Base-by-base conservation (phyloP, 2,113 vertebrate genomes). In the Motacilla tschutschensis region DNA sequence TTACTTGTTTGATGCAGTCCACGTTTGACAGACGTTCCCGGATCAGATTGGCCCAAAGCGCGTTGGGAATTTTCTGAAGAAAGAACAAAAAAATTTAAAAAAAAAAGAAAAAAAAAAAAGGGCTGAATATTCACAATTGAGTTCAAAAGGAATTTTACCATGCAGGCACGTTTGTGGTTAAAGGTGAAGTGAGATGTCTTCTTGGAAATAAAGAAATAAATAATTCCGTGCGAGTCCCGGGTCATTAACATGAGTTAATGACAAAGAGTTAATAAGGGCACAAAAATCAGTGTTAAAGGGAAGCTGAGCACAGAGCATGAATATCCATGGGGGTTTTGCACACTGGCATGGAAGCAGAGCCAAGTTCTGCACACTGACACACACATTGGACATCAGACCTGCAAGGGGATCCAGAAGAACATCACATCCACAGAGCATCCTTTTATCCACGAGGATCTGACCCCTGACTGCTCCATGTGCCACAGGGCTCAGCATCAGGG, bases 1-100 rank as follows among this genome's bases (percentile, higher is more conserved):
- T 98, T 97, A 99, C 99, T 97, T 77, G 92, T 96, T 92, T 95
- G 93, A 98, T 64, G 73, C 98, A 99, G 96, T 99, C 98, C 6
- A 88, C 84, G 6, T 98, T 93, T 16, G 78, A 92, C 93, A 99
- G 96, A 48, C 98, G 97, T 41, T 97, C 96, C 73, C 95, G 96
- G 43, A 99, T 81, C 96, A 98, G 87, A 25, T 51, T 73, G 83
- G 96, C 79, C 96, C 98, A 97, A 84, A 97, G 80, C 18, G 78
- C 69, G 5, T 66, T 92, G 50, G 98, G 97, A 93, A 98, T 80
- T 44, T 93, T 94, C 98, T 99, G 84, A 78, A 94, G 70, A 94
- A 91, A 87, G 63, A 91, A 83, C 11, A 47, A 74, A 69, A 91
- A 33, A 33, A 33, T 33, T 33, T n/a, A 53, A 12, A 89, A 82